phyloP scores from a whole-genome alignment of 1,140 invertebrate species.

The Oryzaephilus surinamensis region DNA sequence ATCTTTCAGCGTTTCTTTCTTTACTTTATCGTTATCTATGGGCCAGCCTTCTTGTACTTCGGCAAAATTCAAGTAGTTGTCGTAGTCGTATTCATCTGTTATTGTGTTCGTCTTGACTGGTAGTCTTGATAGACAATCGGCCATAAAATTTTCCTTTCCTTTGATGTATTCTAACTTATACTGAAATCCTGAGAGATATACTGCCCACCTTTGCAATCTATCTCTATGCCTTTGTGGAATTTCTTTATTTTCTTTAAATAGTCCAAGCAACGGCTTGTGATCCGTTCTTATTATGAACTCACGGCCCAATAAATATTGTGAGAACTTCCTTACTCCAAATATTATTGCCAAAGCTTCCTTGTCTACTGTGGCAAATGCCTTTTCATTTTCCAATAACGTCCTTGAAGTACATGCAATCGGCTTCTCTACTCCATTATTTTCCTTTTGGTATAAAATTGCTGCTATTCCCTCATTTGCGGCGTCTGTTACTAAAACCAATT shows the following conservation, averaged over 20 bases:
- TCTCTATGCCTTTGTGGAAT: conserved; percentile 13
- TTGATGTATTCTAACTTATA: conserved; percentile 17
- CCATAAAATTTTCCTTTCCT: conserved; percentile 9
- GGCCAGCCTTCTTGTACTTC: no score
- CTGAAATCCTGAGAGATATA: conserved; percentile 16
- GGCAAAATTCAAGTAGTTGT: no score
- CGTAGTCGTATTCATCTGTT: neutral
- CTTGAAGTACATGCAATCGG: conserved; percentile 9
- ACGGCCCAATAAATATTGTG: conserved; percentile 11
- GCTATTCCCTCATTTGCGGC: conserved; percentile 16
- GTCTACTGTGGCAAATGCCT: conserved; percentile 22
- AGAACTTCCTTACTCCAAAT: conserved; percentile 34
- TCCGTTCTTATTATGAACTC: conserved; percentile 15
- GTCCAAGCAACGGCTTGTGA: conserved; percentile 21
- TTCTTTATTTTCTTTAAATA: conserved; percentile 1
- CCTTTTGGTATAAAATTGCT: conserved; percentile 10
- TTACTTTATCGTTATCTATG: no score
- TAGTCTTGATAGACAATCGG: conserved; percentile 9
- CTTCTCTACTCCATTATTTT: conserved; percentile 8
- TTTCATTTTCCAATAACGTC: conserved; percentile 11
- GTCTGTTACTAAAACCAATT: conserved; percentile 29
- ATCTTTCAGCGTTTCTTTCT: neutral
- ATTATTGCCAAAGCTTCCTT: conserved; percentile 25
- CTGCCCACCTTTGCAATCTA: conserved; percentile 20
- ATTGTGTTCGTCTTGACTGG: neutral